Evolutionary conservation across 2,888 invertebrate genomes (phyloP).

Genomic region (Drosophila niveifrons): DNA sequence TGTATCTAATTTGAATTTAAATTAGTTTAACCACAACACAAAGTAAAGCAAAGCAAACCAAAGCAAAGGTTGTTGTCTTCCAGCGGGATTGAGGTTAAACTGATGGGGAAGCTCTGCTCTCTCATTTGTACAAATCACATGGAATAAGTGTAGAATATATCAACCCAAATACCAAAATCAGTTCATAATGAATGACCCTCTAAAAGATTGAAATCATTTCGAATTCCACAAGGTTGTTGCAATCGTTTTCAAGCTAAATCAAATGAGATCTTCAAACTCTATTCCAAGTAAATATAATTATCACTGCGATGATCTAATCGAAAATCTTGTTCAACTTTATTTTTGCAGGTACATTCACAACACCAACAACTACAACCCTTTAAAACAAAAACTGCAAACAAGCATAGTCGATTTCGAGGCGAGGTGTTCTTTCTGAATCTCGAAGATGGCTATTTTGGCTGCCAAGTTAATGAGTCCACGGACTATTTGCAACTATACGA

Average conservation of each 20-base stretch:
- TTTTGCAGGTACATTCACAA: constrained; percentile 87
- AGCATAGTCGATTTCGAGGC: constrained; percentile 89
- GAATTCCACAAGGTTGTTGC: neutral
- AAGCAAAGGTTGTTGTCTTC: constrained; percentile 34
- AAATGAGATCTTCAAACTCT: neutral
- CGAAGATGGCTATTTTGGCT: constrained; percentile 98
- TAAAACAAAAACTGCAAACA: constrained; percentile 85
- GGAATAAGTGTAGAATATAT: neutral
- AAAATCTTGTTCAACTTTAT: constrained; percentile 13
- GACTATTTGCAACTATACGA: constrained; percentile 97
- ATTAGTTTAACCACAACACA: constrained; percentile 65
- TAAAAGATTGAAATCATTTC: neutral
- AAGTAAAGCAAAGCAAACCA: constrained; percentile 16
- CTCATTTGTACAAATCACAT: constrained; percentile 11
- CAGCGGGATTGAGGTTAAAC: constrained; percentile 39
- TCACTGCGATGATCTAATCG: neutral
- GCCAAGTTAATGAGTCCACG: constrained; percentile 98
- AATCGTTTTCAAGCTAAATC: neutral
- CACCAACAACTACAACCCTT: constrained; percentile 87
- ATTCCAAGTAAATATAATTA: neutral
- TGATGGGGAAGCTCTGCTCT: constrained; percentile 14
- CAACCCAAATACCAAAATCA: neutral
- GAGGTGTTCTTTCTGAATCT: constrained; percentile 98
- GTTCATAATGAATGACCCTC: neutral
- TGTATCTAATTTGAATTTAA: constrained; percentile 79